phyloP scores from a whole-genome alignment of 2,888 invertebrate genomes.

The Tetragonula carbonaria region DNA sequence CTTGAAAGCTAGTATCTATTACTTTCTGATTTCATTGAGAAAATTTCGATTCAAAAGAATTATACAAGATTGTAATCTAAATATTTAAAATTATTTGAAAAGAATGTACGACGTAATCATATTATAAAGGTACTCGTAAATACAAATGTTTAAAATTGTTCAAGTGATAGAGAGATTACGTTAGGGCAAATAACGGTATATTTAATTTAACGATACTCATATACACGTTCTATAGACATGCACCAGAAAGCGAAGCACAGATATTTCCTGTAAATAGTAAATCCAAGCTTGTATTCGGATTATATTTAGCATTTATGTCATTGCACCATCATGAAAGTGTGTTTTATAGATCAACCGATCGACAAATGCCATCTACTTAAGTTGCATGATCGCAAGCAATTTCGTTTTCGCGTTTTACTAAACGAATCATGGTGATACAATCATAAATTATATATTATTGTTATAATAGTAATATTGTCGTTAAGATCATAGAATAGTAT shows the following conservation, averaged over 20 bases:
- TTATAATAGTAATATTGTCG: background rate
- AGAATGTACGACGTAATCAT: background rate
- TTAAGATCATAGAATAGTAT: background rate
- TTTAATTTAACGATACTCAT: conserved; percentile 10
- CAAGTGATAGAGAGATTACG: background rate
- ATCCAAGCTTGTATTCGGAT: conserved; percentile 28
- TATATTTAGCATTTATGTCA: conserved; percentile 49
- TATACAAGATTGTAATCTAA: background rate
- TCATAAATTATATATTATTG: background rate
- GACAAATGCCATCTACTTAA: conserved; percentile 19
- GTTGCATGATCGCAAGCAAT: conserved; percentile 9
- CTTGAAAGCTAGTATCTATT: background rate
- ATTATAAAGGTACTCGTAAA: background rate
- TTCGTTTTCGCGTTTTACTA: background rate
- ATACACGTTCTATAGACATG: background rate
- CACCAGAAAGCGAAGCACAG: conserved; percentile 7
- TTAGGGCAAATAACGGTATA: conserved; percentile 14
- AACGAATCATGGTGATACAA: background rate
- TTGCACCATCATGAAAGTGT: conserved; percentile 54
- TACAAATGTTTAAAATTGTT: background rate
- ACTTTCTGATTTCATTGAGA: background rate
- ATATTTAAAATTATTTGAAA: background rate
- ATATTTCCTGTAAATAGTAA: conserved; percentile 44
- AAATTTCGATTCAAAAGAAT: background rate
- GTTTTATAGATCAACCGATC: conserved; percentile 44